These are phyloP conservation scores for Zalophus californianus DNA, from an alignment of 2,797 vertebrate genomes.

Conservation along the genomic window DNA sequence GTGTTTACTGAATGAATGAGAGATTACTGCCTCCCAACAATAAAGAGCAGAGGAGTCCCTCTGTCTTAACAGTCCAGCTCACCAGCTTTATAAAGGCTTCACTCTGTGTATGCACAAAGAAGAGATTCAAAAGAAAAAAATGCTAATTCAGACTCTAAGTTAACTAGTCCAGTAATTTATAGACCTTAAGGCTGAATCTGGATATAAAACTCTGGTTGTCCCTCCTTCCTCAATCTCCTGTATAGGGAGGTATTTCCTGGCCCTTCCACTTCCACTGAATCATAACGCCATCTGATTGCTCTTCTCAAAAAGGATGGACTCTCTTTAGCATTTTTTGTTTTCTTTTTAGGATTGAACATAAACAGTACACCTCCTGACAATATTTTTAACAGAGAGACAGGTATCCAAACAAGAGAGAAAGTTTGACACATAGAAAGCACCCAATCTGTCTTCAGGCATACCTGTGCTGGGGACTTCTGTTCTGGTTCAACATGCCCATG, in stretches of 20 bases:
- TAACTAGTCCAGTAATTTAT: neutral
- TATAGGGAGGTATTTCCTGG: neutral
- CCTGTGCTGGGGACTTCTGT: neutral
- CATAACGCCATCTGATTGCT: neutral
- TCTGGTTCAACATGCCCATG: neutral
- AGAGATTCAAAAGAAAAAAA: slow-evolving; percentile 5
- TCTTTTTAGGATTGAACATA: neutral
- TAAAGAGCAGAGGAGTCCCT: neutral
- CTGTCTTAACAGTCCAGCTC: neutral
- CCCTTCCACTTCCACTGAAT: neutral
- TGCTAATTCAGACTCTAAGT: neutral
- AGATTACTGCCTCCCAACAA: neutral
- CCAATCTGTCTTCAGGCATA: neutral
- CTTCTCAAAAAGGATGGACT: neutral
- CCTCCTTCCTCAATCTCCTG: neutral
- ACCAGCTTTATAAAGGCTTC: neutral
- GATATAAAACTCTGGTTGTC: neutral
- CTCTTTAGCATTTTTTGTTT: neutral
- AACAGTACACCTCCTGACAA: neutral
- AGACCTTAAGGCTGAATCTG: neutral
- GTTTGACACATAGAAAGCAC: slow-evolving; percentile 6
- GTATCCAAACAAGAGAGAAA: neutral
- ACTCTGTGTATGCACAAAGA: neutral
- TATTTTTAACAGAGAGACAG: slow-evolving; percentile 12
- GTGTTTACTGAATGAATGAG: neutral